phyloP scores from a whole-genome alignment of 2,888 invertebrate species.

The Ecdyonurus torrentis region DNA sequence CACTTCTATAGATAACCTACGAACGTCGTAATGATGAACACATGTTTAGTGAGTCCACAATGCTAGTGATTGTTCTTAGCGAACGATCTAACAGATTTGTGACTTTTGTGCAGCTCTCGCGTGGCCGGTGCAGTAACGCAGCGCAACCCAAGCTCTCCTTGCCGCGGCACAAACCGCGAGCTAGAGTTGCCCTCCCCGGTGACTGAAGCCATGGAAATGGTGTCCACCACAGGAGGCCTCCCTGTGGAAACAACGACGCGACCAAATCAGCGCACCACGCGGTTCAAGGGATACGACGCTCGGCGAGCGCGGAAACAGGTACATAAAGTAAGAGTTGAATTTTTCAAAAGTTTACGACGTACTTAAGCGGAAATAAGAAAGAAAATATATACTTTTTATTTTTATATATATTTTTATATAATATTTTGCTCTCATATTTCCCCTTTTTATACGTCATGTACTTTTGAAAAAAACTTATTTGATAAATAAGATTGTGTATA shows the following conservation, averaged over 20 bases:
- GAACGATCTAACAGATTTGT: no score
- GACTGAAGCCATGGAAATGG: not conserved
- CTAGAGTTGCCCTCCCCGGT: not conserved
- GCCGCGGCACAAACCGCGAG: not conserved
- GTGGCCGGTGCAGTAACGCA: not conserved
- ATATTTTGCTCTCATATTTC: no score
- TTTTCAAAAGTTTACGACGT: not conserved
- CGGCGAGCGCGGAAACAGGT: conserved; percentile 22
- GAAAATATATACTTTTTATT: not conserved
- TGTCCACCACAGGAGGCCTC: not conserved
- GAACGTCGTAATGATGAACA: no score
- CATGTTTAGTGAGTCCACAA: no score
- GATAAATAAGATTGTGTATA: no score
- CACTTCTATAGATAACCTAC: no score
- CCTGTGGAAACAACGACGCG: not conserved
- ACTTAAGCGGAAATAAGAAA: not conserved
- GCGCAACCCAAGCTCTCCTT: not conserved
- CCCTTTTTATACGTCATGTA: not conserved
- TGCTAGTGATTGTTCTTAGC: no score
- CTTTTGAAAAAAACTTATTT: not conserved
- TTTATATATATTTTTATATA: not conserved
- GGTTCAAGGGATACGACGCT: conserved; percentile 18
- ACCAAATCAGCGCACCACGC: not conserved
- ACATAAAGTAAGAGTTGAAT: not conserved
- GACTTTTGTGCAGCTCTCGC: not conserved